A percentile compares a stretch with the other conserved stretches of the same genome.
These are phyloP conservation scores for Anableps anableps DNA, from an alignment of 2,797 vertebrate genomes.

Conservation along the genomic window DNA sequence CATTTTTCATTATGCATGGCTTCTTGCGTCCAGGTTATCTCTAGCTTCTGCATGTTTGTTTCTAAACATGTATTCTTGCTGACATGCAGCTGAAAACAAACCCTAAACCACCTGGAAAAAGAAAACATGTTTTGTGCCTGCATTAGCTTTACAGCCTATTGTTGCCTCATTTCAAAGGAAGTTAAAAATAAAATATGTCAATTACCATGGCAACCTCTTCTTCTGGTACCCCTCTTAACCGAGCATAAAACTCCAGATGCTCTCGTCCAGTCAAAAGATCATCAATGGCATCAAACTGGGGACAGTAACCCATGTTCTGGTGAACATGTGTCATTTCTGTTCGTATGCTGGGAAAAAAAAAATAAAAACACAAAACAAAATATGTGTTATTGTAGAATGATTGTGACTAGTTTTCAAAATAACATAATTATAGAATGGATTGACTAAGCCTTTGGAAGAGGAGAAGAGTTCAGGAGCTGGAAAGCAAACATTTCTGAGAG, in stretches of 20 bases:
- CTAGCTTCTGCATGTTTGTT: conserved; percentile 43
- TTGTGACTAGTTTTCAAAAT: neutral
- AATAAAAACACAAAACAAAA: neutral
- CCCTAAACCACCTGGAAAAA: conserved; percentile 4
- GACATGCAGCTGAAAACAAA: conserved; percentile 23
- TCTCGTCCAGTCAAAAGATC: conserved; percentile 94
- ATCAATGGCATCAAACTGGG: conserved; percentile 95
- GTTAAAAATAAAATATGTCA: neutral
- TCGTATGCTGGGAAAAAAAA: conserved; percentile 81
- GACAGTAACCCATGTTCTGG: conserved; percentile 97
- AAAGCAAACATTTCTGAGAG: neutral
- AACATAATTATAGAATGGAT: neutral
- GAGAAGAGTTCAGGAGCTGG: neutral
- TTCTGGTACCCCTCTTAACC: conserved; percentile 93
- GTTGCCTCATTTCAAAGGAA: neutral
- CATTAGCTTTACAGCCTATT: neutral
- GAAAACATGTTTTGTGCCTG: neutral
- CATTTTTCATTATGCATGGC: conserved; percentile 72
- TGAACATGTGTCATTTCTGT: conserved; percentile 91
- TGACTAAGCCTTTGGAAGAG: neutral
- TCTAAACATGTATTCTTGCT: conserved; percentile 36
- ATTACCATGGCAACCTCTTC: conserved; percentile 93
- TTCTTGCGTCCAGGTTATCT: conserved; percentile 56
- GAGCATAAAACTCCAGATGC: conserved; percentile 95
- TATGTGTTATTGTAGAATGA: neutral